Evolutionary conservation across 1,140 invertebrate species (phyloP).

Genomic region (Drosophila ambigua): DNA sequence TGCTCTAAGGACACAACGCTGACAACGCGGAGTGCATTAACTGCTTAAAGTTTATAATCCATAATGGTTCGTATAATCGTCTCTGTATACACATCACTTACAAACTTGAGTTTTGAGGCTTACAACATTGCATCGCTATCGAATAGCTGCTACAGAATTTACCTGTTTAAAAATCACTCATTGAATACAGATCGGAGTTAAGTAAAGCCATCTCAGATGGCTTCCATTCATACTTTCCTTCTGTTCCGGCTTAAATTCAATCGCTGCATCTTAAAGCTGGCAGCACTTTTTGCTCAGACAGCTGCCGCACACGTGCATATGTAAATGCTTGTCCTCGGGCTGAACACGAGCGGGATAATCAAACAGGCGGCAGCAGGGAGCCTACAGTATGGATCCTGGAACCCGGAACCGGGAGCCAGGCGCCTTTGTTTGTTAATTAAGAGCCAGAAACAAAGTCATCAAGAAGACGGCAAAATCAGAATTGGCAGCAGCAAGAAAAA

Average conservation of each 20-base stretch:
- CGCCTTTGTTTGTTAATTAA: slow-evolving; percentile 77
- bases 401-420: slow-evolving; percentile 1
- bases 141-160: no score
- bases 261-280: slow-evolving; percentile 25
- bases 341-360: slow-evolving; percentile 64
- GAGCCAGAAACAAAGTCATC: slow-evolving; percentile 77
- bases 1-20: no score
- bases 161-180: no score
- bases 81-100: no score
- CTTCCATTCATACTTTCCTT: no score
- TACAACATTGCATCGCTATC: no score
- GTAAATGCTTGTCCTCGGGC: slow-evolving; percentile 34
- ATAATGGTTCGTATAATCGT: no score
- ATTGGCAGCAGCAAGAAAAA: slow-evolving; percentile 28
- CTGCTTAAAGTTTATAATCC: no score
- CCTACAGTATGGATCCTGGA: not conserved
- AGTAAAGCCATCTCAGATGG: not conserved
- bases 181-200: no score
- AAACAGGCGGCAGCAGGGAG: slow-evolving; percentile 41
- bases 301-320: slow-evolving; percentile 38
- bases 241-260: slow-evolving; percentile 23
- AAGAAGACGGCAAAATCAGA: slow-evolving; percentile 57
- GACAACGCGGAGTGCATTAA: no score
- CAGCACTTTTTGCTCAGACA: slow-evolving; percentile 7
- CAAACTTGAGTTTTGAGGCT: no score